phyloP scores from a whole-genome alignment of 2,888 invertebrate genomes.

The Aphodius sticticus region DNA sequence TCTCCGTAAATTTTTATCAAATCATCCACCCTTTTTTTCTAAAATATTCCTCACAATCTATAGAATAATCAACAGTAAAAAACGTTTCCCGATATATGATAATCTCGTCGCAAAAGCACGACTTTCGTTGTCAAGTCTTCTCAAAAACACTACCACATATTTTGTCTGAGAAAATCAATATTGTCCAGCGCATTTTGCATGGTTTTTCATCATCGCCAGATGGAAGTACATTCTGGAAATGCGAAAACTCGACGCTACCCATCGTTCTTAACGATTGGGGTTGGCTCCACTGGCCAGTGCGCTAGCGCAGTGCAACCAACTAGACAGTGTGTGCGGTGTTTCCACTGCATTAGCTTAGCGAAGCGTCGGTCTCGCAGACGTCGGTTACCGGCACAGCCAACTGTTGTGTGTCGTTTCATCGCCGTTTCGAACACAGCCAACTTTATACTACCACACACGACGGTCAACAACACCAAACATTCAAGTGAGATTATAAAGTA shows the following conservation, averaged over 20 bases:
- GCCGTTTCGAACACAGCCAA: conserved; percentile 36
- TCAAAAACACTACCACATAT: neutral
- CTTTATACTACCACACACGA: conserved; percentile 9
- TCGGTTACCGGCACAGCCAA: conserved; percentile 1
- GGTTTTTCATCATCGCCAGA: neutral
- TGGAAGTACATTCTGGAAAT: conserved; percentile 14
- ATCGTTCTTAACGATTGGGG: conserved; percentile 43
- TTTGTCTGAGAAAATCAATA: neutral
- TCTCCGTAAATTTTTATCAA: no score
- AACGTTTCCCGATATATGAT: no score
- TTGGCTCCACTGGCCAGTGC: conserved; percentile 34
- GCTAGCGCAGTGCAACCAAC: conserved; percentile 28
- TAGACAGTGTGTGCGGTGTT: conserved; percentile 38
- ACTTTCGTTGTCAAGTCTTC: no score
- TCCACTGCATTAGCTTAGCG: conserved; percentile 41
- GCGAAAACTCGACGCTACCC: conserved; percentile 28
- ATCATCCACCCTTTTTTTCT: no score
- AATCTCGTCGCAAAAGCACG: no score
- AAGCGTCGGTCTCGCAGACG: conserved; percentile 18
- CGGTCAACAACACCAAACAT: neutral
- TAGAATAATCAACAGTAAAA: no score
- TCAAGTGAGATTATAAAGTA: neutral
- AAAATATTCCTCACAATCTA: no score
- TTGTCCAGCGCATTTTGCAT: neutral
- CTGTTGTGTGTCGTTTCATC: conserved; percentile 27